phyloP scores from a whole-genome alignment of 2,797 vertebrate species.

The Rhynchonycteris naso region DNA sequence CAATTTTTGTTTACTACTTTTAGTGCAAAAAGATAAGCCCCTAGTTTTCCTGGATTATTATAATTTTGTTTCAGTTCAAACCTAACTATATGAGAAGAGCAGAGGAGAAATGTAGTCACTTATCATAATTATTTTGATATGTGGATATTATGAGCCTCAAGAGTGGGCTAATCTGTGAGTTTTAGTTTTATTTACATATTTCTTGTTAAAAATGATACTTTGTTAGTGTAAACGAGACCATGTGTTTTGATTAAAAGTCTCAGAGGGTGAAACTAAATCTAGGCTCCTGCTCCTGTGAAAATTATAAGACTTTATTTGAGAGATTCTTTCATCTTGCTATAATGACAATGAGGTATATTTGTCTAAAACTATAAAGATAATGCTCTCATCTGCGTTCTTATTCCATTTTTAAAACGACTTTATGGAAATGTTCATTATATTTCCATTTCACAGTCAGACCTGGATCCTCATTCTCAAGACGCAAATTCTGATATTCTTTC shows the following conservation, averaged over 20 bases:
- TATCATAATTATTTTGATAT: not conserved
- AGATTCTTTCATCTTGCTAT: not conserved
- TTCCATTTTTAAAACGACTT: not conserved
- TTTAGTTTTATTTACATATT: not conserved
- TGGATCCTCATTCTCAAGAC: not conserved
- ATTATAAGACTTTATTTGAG: not conserved
- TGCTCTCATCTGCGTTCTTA: not conserved
- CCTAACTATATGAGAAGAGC: not conserved
- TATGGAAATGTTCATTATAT: not conserved
- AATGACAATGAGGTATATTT: not conserved
- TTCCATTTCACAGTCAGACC: not conserved
- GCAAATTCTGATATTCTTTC: not conserved
- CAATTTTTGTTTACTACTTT: not conserved
- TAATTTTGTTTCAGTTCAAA: not conserved
- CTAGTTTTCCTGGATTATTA: not conserved
- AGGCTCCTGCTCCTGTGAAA: constrained; percentile 25
- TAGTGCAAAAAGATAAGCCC: not conserved
- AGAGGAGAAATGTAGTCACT: not conserved
- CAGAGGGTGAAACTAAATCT: not conserved
- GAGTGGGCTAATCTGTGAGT: not conserved
- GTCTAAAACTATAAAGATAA: not conserved
- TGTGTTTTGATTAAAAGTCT: constrained; percentile 8
- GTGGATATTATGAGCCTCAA: not conserved
- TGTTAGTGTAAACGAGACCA: not conserved
- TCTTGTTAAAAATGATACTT: constrained; percentile 11